Evolutionary conservation across 2,888 invertebrate genomes (phyloP).

Genomic region (Sisyra nigra): DNA sequence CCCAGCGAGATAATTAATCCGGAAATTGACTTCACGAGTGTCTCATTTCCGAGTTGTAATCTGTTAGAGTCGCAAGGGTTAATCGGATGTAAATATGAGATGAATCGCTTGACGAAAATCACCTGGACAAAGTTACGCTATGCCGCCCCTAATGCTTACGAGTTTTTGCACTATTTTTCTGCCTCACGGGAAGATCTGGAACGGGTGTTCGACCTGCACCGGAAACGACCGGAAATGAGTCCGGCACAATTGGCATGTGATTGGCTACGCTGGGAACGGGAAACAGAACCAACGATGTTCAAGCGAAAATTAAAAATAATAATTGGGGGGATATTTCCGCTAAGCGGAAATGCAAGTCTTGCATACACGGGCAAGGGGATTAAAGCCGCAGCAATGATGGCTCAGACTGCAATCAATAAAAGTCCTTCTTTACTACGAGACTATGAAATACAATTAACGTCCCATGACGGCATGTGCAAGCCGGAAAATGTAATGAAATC

Average conservation of each 20-base stretch:
- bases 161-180: slow-evolving; percentile 31
- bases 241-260: slow-evolving; percentile 40
- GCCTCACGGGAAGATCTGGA: slow-evolving; percentile 36
- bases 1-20: slow-evolving; percentile 42
- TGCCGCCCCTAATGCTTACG: slow-evolving; percentile 32
- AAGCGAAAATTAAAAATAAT: slow-evolving; percentile 20
- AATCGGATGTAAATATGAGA: slow-evolving; percentile 46
- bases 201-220: slow-evolving; percentile 24
- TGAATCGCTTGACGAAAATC: slow-evolving; percentile 48
- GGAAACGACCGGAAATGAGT: slow-evolving; percentile 9
- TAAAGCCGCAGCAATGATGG: slow-evolving; percentile 42
- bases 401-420: slow-evolving; percentile 42
- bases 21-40: slow-evolving; percentile 29
- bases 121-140: slow-evolving; percentile 39
- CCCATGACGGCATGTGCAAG: slow-evolving; percentile 49
- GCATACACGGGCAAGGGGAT: slow-evolving; percentile 43
- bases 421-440: slow-evolving; percentile 39
- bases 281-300: slow-evolving; percentile 30
- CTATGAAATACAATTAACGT: slow-evolving; percentile 38
- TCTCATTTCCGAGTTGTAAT: slow-evolving; percentile 49
- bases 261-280: slow-evolving; percentile 39
- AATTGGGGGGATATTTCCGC: slow-evolving; percentile 57
- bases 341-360: slow-evolving; percentile 28
- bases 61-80: slow-evolving; percentile 20
- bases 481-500: slow-evolving; percentile 57